Evolutionary conservation across 2,113 vertebrate genomes (phyloP).

Genomic region (Callopanchax toddi): DNA sequence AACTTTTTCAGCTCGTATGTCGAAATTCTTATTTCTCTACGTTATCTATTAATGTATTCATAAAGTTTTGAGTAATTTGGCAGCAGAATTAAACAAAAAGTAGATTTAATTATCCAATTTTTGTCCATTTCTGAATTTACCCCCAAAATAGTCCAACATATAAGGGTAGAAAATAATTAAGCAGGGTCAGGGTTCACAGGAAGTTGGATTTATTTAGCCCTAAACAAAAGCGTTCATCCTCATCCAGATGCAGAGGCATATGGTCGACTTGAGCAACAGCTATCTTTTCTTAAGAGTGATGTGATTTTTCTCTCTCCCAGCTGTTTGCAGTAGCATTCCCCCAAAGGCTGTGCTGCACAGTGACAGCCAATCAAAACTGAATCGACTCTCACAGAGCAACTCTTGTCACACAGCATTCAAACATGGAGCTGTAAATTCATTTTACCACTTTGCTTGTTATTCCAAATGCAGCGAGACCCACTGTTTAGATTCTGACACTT

Average conservation of each 20-base stretch:
- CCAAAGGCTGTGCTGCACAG: conserved; percentile 37
- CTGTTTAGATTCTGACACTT: conserved; percentile 30
- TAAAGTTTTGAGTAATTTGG: too few relatives aligned
- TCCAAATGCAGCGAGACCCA: conserved; percentile 11
- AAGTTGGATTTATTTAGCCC: conserved; percentile 34
- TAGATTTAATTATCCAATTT: too few relatives aligned
- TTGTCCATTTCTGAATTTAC: neutral
- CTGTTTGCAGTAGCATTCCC: conserved; percentile 43
- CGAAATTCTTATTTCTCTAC: conserved; percentile 10
- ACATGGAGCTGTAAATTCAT: conserved; percentile 22
- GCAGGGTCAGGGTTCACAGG: conserved; percentile 19
- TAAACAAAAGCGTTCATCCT: conserved; percentile 29
- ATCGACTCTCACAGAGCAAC: conserved; percentile 21
- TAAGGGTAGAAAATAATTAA: too few relatives aligned
- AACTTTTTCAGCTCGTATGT: conserved; percentile 3
- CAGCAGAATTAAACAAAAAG: too few relatives aligned
- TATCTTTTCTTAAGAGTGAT: conserved; percentile 54
- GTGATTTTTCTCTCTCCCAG: conserved; percentile 41
- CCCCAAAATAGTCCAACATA: too few relatives aligned
- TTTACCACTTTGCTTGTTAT: conserved; percentile 32
- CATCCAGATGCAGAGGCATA: conserved; percentile 56
- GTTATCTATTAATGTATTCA: too few relatives aligned
- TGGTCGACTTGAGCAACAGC: conserved; percentile 44
- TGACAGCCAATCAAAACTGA: conserved; percentile 51
- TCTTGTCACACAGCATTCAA: conserved; percentile 34